A percentile compares a stretch with the other conserved stretches of the same genome.
These are phyloP conservation scores for Macrotrachela quadricornifera DNA, from an alignment of 1,140 invertebrate genomes.

Conservation along the genomic window DNA sequence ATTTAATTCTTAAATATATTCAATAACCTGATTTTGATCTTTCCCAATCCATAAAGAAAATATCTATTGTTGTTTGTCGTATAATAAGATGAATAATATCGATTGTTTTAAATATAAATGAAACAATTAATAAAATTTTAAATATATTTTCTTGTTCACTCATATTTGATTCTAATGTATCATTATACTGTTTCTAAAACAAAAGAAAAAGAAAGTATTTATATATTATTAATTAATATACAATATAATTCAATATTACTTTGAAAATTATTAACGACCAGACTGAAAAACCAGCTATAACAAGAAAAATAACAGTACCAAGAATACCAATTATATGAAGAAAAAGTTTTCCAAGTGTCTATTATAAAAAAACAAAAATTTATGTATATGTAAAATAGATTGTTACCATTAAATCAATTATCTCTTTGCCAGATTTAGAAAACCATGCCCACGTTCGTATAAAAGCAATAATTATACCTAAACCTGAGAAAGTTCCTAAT, in stretches of 20 bases:
- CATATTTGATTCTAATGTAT: slow-evolving; percentile 40
- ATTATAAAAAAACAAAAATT: too few relatives aligned
- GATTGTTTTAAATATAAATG: slow-evolving; percentile 46
- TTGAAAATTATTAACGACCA: slow-evolving; percentile 53
- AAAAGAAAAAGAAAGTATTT: neutral
- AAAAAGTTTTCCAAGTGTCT: too few relatives aligned
- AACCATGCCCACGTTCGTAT: too few relatives aligned
- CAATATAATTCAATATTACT: slow-evolving; percentile 13
- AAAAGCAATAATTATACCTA: too few relatives aligned
- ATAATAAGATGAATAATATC: slow-evolving; percentile 43
- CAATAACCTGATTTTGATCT: slow-evolving; percentile 33
- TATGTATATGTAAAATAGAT: too few relatives aligned
- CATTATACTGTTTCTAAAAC: slow-evolving; percentile 30
- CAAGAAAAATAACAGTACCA: slow-evolving; percentile 45
- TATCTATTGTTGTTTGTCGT: slow-evolving; percentile 43
- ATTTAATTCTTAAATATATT: slow-evolving; percentile 9
- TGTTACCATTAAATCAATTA: too few relatives aligned
- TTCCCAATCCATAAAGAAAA: slow-evolving; percentile 75
- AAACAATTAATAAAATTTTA: slow-evolving; percentile 38
- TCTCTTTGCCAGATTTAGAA: too few relatives aligned
- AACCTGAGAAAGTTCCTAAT: too few relatives aligned
- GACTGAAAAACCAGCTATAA: slow-evolving; percentile 40
- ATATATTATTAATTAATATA: neutral
- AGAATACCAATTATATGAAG: slow-evolving; percentile 15
- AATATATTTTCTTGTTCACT: slow-evolving; percentile 36